These are phyloP conservation scores for Macrobrachium rosenbergii DNA, from an alignment of 1,140 invertebrate genomes.

Conservation along the genomic window DNA sequence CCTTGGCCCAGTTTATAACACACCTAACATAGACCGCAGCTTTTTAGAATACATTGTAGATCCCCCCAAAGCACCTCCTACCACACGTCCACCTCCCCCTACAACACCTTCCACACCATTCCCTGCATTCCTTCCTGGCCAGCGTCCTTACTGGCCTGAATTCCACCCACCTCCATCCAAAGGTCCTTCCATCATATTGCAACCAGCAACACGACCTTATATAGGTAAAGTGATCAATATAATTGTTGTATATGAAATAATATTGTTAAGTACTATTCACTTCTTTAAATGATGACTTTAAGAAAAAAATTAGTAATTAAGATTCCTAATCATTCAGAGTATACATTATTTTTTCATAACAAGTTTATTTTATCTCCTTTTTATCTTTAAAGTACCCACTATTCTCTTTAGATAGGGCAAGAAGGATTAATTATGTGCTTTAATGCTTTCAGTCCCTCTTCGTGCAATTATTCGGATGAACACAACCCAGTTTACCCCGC, in stretches of 20 bases:
- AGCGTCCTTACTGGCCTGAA: slow-evolving; percentile 51
- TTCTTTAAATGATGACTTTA: neutral
- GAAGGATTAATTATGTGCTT: too few species aligned
- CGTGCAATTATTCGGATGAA: slow-evolving; percentile 66
- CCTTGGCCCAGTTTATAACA: slow-evolving; percentile 74
- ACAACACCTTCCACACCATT: slow-evolving; percentile 12
- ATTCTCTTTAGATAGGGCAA: neutral
- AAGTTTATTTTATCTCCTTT: neutral
- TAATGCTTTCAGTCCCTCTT: slow-evolving; percentile 66
- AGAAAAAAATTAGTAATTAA: too few species aligned
- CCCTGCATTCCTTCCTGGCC: slow-evolving; percentile 29
- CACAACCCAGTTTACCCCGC: slow-evolving; percentile 73
- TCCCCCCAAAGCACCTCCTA: slow-evolving; percentile 64
- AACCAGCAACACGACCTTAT: slow-evolving; percentile 29
- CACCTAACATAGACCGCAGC: neutral
- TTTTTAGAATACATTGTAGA: slow-evolving; percentile 44
- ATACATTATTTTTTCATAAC: too few species aligned
- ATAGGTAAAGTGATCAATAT: slow-evolving; percentile 43
- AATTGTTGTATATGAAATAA: slow-evolving; percentile 9
- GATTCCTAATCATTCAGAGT: too few species aligned
- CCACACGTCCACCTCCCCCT: slow-evolving; percentile 14
- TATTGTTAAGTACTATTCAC: neutral
- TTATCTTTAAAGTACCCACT: neutral
- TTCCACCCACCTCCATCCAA: slow-evolving; percentile 20
- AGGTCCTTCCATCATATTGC: slow-evolving; percentile 12